phyloP scores from a whole-genome alignment of 2,888 invertebrate species.

The Habroteleia sp. region DNA sequence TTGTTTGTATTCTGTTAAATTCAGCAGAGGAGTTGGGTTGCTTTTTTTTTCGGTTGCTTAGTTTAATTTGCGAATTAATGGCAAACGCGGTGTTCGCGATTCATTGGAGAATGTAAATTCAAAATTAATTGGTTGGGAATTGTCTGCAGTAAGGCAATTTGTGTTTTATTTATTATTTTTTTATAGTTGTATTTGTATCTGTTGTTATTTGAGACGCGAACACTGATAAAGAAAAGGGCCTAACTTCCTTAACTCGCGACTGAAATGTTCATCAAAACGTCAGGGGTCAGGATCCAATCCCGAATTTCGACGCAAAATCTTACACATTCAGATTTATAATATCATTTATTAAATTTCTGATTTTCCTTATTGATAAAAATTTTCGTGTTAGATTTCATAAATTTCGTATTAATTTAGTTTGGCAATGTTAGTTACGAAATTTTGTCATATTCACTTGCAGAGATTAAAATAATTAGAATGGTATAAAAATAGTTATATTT shows the following conservation, averaged over 20 bases:
- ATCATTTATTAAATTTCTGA: slow-evolving; percentile 24
- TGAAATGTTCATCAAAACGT: slow-evolving; percentile 31
- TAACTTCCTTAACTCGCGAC: slow-evolving; percentile 36
- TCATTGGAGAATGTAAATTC: background rate
- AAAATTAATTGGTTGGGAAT: background rate
- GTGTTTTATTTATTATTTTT: background rate
- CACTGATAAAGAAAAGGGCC: slow-evolving; percentile 40
- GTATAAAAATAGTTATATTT: too few species aligned
- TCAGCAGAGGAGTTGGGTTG: slow-evolving; percentile 34
- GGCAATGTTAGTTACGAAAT: slow-evolving; percentile 5
- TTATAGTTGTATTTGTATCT: background rate
- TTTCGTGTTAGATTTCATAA: slow-evolving; percentile 3
- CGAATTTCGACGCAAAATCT: slow-evolving; percentile 40
- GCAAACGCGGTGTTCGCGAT: slow-evolving; percentile 32
- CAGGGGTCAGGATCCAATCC: slow-evolving; percentile 5
- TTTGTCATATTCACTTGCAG: slow-evolving; percentile 5
- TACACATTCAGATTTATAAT: slow-evolving; percentile 9
- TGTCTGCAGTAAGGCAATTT: background rate
- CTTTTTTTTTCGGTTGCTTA: slow-evolving; percentile 12
- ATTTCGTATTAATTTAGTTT: slow-evolving; percentile 19
- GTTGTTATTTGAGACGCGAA: slow-evolving; percentile 25
- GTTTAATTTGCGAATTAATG: slow-evolving; percentile 33
- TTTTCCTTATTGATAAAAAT: slow-evolving; percentile 4
- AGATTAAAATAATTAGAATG: too few species aligned
- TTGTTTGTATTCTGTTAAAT: slow-evolving; percentile 20